These are phyloP conservation scores for Elysia crispata DNA, from an alignment of 2,888 invertebrate genomes.

Conservation along the genomic window DNA sequence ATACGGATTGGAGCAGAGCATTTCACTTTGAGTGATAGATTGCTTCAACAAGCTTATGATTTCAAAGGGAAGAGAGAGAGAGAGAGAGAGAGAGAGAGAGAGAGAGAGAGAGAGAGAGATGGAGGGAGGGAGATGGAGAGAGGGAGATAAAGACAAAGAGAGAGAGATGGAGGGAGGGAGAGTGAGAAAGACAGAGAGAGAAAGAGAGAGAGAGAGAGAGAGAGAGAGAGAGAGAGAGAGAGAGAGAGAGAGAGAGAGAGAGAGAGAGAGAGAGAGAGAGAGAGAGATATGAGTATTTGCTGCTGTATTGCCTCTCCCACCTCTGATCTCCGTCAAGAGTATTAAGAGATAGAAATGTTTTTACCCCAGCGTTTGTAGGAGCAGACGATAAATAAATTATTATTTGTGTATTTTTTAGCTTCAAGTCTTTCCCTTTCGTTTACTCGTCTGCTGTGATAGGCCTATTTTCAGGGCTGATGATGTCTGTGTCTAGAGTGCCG, in stretches of 20 bases:
- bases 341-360: neutral
- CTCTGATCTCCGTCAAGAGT: neutral
- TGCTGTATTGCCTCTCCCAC: too few species aligned
- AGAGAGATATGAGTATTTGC: slow-evolving; percentile 11
- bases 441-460: too few species aligned
- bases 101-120: slow-evolving; percentile 15
- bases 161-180: neutral
- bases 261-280: slow-evolving; percentile 7
- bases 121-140: neutral
- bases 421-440: too few species aligned
- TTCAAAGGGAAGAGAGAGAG: neutral
- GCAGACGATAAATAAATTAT: neutral
- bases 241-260: slow-evolving; percentile 16
- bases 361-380: neutral
- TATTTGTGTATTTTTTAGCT: neutral
- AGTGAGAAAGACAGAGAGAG: neutral
- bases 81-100: slow-evolving; percentile 3
- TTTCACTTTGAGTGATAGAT: too few species aligned
- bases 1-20: neutral
- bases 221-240: slow-evolving; percentile 10
- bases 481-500: too few species aligned
- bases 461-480: too few species aligned
- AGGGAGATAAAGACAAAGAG: neutral
- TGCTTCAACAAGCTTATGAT: too few species aligned
- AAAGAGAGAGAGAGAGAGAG: slow-evolving; percentile 6